Evolutionary conservation across 2,797 vertebrate genomes (phyloP).

Genomic region (Malurus leucopterus): DNA sequence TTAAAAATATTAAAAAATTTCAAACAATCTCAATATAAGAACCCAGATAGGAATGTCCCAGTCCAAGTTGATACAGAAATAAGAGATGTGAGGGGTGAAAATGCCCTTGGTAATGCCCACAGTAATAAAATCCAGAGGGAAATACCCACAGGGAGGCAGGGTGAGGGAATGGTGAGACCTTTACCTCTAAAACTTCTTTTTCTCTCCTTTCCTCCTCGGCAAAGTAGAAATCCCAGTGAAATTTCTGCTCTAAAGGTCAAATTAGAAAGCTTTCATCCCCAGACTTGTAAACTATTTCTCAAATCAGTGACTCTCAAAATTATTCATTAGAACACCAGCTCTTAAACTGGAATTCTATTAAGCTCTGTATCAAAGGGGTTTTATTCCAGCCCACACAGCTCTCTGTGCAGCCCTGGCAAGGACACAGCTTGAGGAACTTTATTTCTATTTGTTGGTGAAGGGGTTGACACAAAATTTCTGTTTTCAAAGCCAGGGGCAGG

Average conservation of each 20-base stretch:
- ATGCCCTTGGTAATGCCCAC: background rate
- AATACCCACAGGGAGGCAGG: too few relatives aligned
- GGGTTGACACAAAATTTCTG: background rate
- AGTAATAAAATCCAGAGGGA: background rate
- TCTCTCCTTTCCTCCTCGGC: background rate
- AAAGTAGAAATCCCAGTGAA: constrained; percentile 45
- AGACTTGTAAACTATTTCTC: constrained; percentile 52
- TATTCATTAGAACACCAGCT: constrained; percentile 44
- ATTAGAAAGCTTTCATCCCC: constrained; percentile 42
- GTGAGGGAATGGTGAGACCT: background rate
- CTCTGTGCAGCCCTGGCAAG: background rate
- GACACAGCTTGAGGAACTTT: background rate
- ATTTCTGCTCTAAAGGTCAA: constrained; percentile 53
- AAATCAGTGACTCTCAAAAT: constrained; percentile 47
- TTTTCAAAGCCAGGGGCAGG: background rate
- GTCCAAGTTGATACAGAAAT: background rate
- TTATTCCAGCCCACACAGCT: background rate
- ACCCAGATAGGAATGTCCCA: background rate
- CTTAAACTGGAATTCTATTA: constrained; percentile 38
- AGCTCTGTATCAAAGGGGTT: background rate
- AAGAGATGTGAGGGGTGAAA: background rate
- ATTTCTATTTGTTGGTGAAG: background rate
- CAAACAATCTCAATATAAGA: background rate
- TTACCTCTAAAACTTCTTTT: constrained; percentile 2
- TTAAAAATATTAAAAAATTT: background rate